Base-by-base conservation (phyloP, 2,113 vertebrate species). In the Hiodon alosoides region DNA sequence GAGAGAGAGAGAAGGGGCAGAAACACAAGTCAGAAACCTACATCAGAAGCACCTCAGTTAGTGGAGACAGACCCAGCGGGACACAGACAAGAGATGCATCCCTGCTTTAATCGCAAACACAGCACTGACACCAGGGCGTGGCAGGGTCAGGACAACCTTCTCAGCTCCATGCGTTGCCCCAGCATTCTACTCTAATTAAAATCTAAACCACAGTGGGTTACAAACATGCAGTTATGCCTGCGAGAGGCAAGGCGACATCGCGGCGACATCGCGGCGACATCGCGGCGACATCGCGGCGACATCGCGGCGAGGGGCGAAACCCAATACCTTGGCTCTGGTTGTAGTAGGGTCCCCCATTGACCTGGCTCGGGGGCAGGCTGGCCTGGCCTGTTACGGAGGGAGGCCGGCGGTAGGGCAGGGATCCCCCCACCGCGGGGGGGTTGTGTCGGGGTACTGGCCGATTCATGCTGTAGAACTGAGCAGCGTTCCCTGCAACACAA, bases 391-490 rank as follows among this genome's bases (percentile, higher is more conserved):
- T 91, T 81, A 95, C 93, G 0, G 96, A 98, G 62, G 94, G 92
- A 71, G 95, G 93, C 10, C 96, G 93, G 78, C 94, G 91, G 71
- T 97, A 98, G 0, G 96, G 96, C 87, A 98, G 83, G 0, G 96
- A 98, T 4, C 96, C 96, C 48, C 96, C 96, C 72, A 94, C 93
- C 81, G 95, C 92, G 0, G 94, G 90, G 53, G 73, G 5, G 47
- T 68, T 93, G 77, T 96, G 96, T 60, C 95, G 93, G 73, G 95
- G 81, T 7, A 85, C 93, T 72, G 95, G 96, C 51, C 96, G 92
- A 82, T 98, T 98, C 96, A 98, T 98, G 75, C 96, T 98, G 91
- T 93, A 98, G 90, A 98, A 98, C 88, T 98, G 96, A 78, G 95
- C 93, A 9, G 94, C 89, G 60, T 93, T 90, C 17, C 93, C 94